These are phyloP conservation scores for Danaus chrysippus DNA, from an alignment of 2,888 invertebrate species.

Conservation along the genomic window DNA sequence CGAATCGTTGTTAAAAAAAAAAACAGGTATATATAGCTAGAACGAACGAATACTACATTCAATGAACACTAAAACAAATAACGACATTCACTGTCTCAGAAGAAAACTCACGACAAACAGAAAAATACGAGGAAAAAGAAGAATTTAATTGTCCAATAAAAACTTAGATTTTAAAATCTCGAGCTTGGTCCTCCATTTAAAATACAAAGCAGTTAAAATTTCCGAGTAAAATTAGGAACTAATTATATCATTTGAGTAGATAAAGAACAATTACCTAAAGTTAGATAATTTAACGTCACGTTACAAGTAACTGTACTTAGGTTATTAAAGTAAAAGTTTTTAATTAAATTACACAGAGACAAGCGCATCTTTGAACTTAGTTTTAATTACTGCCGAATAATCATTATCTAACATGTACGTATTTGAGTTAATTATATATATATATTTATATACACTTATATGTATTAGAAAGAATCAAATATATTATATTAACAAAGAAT, in stretches of 20 bases:
- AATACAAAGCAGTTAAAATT: conserved; percentile 8
- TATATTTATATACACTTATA: no score
- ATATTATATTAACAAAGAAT: no score
- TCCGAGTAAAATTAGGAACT: no score
- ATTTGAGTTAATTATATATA: no score
- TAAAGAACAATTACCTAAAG: no score
- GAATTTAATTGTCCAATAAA: background rate
- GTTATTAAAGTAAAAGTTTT: background rate
- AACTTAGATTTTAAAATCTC: background rate
- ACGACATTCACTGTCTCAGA: background rate
- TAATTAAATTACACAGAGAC: background rate
- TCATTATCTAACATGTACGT: no score
- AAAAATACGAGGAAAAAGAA: background rate
- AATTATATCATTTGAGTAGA: no score
- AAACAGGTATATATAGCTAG: background rate
- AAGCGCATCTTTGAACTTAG: no score
- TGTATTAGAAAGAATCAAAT: no score
- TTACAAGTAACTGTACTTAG: background rate
- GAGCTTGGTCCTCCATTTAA: conserved; percentile 6
- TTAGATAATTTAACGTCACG: background rate
- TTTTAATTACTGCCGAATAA: no score
- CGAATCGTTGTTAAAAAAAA: background rate
- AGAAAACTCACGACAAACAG: background rate
- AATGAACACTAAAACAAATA: background rate
- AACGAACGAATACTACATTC: background rate